Base-by-base conservation (phyloP, 2,113 vertebrate genomes). In the Perccottus glenii region DNA sequence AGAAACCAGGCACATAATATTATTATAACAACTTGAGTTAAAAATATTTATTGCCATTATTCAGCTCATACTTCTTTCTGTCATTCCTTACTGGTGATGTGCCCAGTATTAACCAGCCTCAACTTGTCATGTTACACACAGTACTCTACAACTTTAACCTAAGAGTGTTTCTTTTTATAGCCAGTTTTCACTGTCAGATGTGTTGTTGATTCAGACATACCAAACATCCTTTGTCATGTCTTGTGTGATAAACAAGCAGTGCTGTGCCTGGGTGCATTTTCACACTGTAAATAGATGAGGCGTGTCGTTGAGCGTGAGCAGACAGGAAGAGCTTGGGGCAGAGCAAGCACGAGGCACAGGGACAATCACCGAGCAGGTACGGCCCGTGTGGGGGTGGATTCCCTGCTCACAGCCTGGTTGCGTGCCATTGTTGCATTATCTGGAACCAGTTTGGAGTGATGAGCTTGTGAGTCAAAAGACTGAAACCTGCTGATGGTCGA, bases 381-480 rank as follows among this genome's bases (percentile, higher is more conserved):
- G 19, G 38, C 52, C n/a, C 47, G 53, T 63, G 69, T 36, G 50
- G 44, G 59, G 1, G 40, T 10, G 14, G 43, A 9, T n/a, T 19
- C 67, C 51, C 27, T 60, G 40, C 32, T 50, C 59, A 45, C 44
- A 65, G 19, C 42, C 27, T 49, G 58, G 11, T 78, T 82, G 84
- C 87, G 71, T 89, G 85, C 80, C 67, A 82, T 55, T 0, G 1
- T 63, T 19, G 27, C 66, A 45, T 70, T 60, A 64, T 59, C 58
- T 67, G 73, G 70, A 73, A 70, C 61, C 40, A 9, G 12, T 59
- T 53, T 43, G 33, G 48, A 59, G 62, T 77, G 82, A 87, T 72
- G 61, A 66, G 57, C 64, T 51, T 46, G 64, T 87, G 82, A 89
- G 66, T 87, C 82, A 89, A 73, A 67, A 74, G 55, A 65, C 67